Conservation (phyloP, 2,113 vertebrate genomes). For the Pagrus major region DNA sequence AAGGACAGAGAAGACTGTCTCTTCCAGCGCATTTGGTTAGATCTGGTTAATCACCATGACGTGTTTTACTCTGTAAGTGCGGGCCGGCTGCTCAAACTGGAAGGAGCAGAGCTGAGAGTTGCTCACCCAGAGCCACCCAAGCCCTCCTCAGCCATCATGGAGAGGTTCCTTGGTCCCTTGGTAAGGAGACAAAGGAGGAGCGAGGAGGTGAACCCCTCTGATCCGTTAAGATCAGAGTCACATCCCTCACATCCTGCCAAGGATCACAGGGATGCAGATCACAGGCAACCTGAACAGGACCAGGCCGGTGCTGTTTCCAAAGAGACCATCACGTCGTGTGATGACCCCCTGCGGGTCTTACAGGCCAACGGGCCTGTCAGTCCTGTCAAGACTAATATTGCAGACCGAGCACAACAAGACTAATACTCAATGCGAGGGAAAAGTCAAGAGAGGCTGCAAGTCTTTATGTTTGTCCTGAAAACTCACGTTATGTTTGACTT, state of each 20-base stretch:
- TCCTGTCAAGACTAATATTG: slow-evolving; percentile 75
- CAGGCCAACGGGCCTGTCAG: slow-evolving; percentile 79
- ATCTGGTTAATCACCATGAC: slow-evolving; percentile 59
- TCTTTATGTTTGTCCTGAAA: slow-evolving; percentile 4
- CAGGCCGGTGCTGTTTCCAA: slow-evolving; percentile 74
- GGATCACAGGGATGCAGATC: slow-evolving; percentile 46
- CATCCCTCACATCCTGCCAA: slow-evolving; percentile 41
- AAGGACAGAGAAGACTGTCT: slow-evolving; percentile 47
- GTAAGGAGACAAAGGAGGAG: slow-evolving; percentile 84
- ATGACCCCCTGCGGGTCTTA: slow-evolving; percentile 86
- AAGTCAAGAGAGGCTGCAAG: neutral
- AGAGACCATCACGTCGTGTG: slow-evolving; percentile 83
- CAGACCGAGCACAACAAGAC: slow-evolving; percentile 57
- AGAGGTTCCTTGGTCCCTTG: slow-evolving; percentile 78
- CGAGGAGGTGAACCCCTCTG: slow-evolving; percentile 80
- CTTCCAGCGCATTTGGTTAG: slow-evolving; percentile 51
- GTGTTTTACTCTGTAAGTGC: slow-evolving; percentile 83
- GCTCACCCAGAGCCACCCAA: slow-evolving; percentile 63
- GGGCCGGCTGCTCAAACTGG: slow-evolving; percentile 81
- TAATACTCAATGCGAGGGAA: slow-evolving; percentile 33
- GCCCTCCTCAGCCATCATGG: slow-evolving; percentile 79
- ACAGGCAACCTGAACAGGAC: slow-evolving; percentile 45
- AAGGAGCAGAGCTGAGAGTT: slow-evolving; percentile 62
- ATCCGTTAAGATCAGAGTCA: slow-evolving; percentile 83
- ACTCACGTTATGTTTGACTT: slow-evolving; percentile 6